These are phyloP conservation scores for Rachycentron canadum DNA, from an alignment of 2,797 vertebrate genomes.

Conservation along the genomic window DNA sequence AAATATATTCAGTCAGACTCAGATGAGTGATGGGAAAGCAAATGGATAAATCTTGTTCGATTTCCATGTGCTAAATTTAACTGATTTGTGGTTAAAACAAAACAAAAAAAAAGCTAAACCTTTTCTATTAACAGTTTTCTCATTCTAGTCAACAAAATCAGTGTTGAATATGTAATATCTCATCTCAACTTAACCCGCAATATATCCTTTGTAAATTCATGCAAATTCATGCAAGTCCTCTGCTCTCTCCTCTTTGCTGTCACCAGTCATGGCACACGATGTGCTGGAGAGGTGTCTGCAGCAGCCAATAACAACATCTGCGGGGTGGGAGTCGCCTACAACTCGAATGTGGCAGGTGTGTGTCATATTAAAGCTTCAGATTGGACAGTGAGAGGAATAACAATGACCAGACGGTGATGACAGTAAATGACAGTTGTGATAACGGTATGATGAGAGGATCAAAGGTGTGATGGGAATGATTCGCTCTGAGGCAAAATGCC, in stretches of 20 bases:
- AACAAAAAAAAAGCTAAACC: constrained; percentile 19
- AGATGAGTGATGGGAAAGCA: constrained; percentile 16
- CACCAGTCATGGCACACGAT: constrained; percentile 95
- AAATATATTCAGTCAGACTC: constrained; percentile 38
- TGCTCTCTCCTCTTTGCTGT: constrained; percentile 47
- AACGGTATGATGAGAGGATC: constrained; percentile 45
- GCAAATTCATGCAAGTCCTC: constrained; percentile 60
- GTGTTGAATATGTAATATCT: constrained; percentile 36
- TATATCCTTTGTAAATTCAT: constrained; percentile 51
- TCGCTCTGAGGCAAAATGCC: constrained; percentile 8
- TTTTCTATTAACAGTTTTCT: constrained; percentile 11
- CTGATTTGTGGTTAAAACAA: constrained; percentile 30
- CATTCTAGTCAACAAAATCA: constrained; percentile 27
- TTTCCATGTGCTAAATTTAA: constrained; percentile 36
- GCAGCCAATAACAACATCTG: constrained; percentile 99
- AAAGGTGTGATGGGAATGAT: constrained; percentile 25
- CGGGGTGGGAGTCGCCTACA: constrained; percentile 97
- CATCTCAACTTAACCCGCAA: constrained; percentile 22
- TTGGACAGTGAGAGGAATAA: constrained; percentile 33
- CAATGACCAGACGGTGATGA: constrained; percentile 39
- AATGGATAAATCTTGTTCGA: background rate
- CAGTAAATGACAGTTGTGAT: constrained; percentile 44
- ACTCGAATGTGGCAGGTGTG: constrained; percentile 97
- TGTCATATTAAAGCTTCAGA: constrained; percentile 41
- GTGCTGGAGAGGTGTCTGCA: constrained; percentile 98